Percentiles rank a stretch among this genome's conserved stretches.
Conservation (phyloP, 1,140 invertebrate genomes). For the Achatina immaculata region DNA sequence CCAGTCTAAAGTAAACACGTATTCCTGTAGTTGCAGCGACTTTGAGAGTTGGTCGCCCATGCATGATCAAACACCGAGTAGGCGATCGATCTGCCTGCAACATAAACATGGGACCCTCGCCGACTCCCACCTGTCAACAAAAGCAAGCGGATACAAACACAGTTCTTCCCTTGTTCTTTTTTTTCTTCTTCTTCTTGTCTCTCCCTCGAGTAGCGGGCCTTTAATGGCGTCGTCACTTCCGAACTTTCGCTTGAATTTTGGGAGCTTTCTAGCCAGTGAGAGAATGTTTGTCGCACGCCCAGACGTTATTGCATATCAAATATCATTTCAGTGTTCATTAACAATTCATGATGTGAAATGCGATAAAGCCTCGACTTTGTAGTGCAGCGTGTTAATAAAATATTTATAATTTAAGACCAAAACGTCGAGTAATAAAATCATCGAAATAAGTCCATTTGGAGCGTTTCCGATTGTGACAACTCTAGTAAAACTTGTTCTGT, state of each 20-base stretch:
- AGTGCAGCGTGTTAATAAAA: neutral
- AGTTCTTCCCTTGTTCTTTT: neutral
- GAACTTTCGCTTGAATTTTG: neutral
- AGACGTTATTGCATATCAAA: conserved; percentile 9
- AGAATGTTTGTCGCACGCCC: neutral
- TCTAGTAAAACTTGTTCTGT: too few relatives aligned
- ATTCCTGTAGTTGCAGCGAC: neutral
- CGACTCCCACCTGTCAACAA: conserved; percentile 5
- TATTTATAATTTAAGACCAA: neutral
- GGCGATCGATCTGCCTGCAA: conserved; percentile 6
- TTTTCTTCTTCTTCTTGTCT: too few relatives aligned
- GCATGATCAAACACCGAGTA: conserved; percentile 10
- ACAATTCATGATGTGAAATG: conserved; percentile 4
- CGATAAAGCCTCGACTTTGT: conserved; percentile 4
- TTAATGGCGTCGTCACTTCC: conserved; percentile 16
- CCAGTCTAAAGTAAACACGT: neutral
- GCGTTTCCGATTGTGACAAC: too few relatives aligned
- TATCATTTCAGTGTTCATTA: neutral
- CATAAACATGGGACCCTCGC: neutral
- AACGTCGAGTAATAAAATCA: neutral
- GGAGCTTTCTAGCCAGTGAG: neutral
- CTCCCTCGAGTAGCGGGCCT: neutral
- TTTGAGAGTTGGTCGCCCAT: conserved; percentile 10
- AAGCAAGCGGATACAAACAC: conserved; percentile 14
- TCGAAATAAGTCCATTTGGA: neutral